These are phyloP conservation scores for Siderastrea siderea DNA, from an alignment of 92 coral and sea anemone genomes.

Conservation along the genomic window DNA sequence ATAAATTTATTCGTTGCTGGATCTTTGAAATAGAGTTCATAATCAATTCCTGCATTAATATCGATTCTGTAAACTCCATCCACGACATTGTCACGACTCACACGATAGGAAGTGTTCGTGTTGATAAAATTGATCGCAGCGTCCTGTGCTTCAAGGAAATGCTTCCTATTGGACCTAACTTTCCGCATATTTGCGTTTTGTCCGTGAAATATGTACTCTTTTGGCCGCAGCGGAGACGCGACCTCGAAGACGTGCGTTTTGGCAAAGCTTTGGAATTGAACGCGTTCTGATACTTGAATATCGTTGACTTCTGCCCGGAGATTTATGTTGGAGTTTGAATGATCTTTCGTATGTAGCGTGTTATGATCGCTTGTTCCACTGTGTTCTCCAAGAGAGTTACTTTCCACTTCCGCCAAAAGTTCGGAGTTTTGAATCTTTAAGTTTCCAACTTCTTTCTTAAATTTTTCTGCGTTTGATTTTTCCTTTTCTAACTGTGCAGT, in stretches of 20 bases:
- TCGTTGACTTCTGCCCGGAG: not conserved
- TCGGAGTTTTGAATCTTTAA: constrained; percentile 58
- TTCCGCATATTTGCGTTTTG: constrained; percentile 56
- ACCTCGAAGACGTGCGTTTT: constrained; percentile 83
- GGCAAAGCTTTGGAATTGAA: constrained; percentile 78
- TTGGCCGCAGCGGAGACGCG: constrained; percentile 65
- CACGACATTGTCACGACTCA: constrained; percentile 63
- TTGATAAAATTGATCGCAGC: constrained; percentile 54
- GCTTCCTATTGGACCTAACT: constrained; percentile 67
- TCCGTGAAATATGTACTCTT: constrained; percentile 83
- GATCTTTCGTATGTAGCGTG: constrained; percentile 17
- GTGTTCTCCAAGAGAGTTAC: constrained; percentile 8
- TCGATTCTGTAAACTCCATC: constrained; percentile 90
- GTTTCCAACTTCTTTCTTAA: constrained; percentile 49
- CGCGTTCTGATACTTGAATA: constrained; percentile 66
- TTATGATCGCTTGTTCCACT: constrained; percentile 24
- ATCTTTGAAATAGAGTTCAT: constrained; percentile 76
- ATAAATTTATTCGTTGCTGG: constrained; percentile 40
- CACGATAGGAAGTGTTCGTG: constrained; percentile 62
- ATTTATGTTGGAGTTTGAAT: constrained; percentile 5
- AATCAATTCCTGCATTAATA: constrained; percentile 81
- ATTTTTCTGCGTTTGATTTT: constrained; percentile 36
- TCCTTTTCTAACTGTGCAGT: constrained; percentile 51
- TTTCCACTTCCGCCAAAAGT: constrained; percentile 58
- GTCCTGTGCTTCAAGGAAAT: constrained; percentile 74